Conservation (phyloP, 2,888 invertebrate genomes). For the Adela reaumurella region DNA sequence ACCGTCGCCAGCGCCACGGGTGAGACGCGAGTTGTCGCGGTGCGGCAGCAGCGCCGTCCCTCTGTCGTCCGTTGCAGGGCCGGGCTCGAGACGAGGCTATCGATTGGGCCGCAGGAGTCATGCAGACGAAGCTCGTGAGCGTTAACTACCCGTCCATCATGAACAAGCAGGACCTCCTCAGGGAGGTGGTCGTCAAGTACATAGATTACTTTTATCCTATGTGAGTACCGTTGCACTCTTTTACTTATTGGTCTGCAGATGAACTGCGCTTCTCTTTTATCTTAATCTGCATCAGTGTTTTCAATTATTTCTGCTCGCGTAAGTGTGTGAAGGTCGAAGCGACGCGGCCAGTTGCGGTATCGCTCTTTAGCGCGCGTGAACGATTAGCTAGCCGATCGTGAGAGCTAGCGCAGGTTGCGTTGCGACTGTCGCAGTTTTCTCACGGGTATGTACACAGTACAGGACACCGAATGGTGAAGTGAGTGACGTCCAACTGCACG, state of each 20-base stretch:
- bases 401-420: background rate
- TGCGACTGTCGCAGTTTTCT: too few relatives aligned
- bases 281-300: background rate
- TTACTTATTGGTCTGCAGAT: conserved; percentile 16
- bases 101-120: conserved; percentile 26
- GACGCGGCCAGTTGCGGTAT: too few relatives aligned
- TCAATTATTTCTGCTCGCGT: background rate
- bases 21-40: background rate
- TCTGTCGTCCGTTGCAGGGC: background rate
- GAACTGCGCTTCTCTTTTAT: background rate
- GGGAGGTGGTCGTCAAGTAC: conserved; percentile 68
- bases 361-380: background rate
- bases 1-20: background rate
- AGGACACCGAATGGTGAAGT: too few relatives aligned
- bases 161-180: conserved; percentile 63
- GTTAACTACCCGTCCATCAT: conserved; percentile 63
- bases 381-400: too few relatives aligned
- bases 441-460: too few relatives aligned
- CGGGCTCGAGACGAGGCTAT: conserved; percentile 2
- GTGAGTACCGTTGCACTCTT: conserved; percentile 47
- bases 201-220: conserved; percentile 69
- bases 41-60: background rate
- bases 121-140: conserved; percentile 58
- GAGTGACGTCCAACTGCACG: too few relatives aligned
- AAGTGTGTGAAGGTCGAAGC: background rate